Conservation (phyloP, 30 jellyfish, hydroid and myxozoan species). For the Haliclystus octoradiatus region DNA sequence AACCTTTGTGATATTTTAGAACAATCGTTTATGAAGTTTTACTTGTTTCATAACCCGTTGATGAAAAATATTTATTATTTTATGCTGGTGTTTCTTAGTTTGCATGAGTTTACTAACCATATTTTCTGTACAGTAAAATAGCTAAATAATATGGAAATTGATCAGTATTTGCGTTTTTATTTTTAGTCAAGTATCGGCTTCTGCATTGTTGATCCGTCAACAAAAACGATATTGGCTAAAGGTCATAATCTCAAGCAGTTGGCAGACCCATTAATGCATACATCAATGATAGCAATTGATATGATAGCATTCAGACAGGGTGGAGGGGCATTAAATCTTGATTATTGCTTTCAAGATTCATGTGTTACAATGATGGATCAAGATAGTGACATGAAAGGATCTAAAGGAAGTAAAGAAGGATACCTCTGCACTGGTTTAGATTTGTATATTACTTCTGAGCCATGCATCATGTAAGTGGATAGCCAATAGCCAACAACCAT, state of each 20-base stretch:
- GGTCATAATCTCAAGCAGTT: constrained; percentile 47
- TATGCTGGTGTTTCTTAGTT: no score
- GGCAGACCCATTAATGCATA: constrained; percentile 57
- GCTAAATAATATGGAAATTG: no score
- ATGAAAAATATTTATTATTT: no score
- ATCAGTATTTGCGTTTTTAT: no score
- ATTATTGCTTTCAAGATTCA: background rate
- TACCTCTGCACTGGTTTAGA: constrained; percentile 83
- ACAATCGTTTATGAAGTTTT: no score
- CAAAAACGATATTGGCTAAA: constrained; percentile 28
- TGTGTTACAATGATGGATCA: no score
- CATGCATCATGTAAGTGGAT: constrained; percentile 63
- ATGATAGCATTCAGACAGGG: constrained; percentile 61
- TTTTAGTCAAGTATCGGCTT: no score
- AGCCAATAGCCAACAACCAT: background rate
- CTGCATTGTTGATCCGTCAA: constrained; percentile 57
- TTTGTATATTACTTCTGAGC: constrained; percentile 62
- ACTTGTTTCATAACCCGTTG: no score
- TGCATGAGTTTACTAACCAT: no score
- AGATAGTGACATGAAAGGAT: no score
- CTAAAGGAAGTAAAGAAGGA: background rate
- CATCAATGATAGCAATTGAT: constrained; percentile 72
- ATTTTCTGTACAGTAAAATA: no score
- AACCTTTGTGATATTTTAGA: no score
- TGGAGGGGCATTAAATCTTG: constrained; percentile 56